phyloP scores from a whole-genome alignment of 2,113 vertebrate genomes.

The Thalassoma bifasciatum region DNA sequence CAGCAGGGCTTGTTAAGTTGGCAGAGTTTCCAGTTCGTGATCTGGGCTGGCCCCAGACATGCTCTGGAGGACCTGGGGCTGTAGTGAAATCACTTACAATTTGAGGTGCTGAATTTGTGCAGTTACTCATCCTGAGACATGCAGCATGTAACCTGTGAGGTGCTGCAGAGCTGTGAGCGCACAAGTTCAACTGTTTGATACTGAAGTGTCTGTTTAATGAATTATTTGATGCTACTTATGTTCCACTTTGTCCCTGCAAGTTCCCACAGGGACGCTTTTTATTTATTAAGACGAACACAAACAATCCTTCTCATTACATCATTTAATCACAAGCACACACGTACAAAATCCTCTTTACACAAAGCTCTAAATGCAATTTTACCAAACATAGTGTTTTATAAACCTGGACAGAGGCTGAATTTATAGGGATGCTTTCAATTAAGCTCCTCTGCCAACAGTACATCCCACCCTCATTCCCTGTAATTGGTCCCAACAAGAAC shows the following conservation, averaged over 20 bases:
- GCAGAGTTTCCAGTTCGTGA: slow-evolving; percentile 48
- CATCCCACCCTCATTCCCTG: background rate
- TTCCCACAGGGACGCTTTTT: slow-evolving; percentile 15
- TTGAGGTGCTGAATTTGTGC: slow-evolving; percentile 16
- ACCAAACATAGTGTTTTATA: slow-evolving; percentile 9
- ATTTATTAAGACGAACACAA: slow-evolving; percentile 45
- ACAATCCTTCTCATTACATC: slow-evolving; percentile 39
- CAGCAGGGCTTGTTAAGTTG: slow-evolving; percentile 55
- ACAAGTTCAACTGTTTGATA: background rate
- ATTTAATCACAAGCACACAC: slow-evolving; percentile 49
- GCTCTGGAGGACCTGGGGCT: slow-evolving; percentile 52
- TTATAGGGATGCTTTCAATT: slow-evolving; percentile 16
- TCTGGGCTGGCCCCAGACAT: slow-evolving; percentile 58
- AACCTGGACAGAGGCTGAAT: background rate
- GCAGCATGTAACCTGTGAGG: slow-evolving; percentile 24
- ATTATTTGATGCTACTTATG: slow-evolving; percentile 1
- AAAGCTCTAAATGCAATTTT: slow-evolving; percentile 10
- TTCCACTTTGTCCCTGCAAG: slow-evolving; percentile 7
- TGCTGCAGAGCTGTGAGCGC: slow-evolving; percentile 7
- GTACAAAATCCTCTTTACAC: slow-evolving; percentile 40
- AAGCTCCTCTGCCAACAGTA: background rate
- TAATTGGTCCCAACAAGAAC: slow-evolving; percentile 13
- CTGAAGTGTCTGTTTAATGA: background rate
- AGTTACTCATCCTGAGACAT: background rate
- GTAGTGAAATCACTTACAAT: slow-evolving; percentile 67